Evolutionary conservation across 2,888 invertebrate species (phyloP).

Genomic region (Anthophora plumipes): DNA sequence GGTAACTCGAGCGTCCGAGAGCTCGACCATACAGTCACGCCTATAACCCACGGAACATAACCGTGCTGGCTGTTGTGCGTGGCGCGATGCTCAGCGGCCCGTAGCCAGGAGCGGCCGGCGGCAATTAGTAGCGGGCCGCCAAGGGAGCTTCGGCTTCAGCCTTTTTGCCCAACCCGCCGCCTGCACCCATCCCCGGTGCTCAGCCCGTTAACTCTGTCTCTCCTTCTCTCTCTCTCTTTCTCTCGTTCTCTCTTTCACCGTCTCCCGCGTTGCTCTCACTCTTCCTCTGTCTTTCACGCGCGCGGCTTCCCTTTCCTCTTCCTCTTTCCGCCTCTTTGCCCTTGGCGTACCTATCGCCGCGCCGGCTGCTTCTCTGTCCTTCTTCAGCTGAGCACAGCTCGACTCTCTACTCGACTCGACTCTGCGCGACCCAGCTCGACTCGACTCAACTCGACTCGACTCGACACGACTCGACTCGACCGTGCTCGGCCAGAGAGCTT

Average conservation of each 20-base stretch:
- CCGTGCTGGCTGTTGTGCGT: constrained; percentile 77
- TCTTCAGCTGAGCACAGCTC: constrained; percentile 34
- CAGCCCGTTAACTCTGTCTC: constrained; percentile 29
- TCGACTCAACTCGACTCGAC: constrained; percentile 25
- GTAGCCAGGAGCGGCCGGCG: constrained; percentile 83
- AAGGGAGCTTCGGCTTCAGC: constrained; percentile 80
- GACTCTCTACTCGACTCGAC: constrained; percentile 21
- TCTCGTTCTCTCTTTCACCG: constrained; percentile 35
- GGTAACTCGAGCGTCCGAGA: constrained; percentile 61
- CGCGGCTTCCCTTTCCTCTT: constrained; percentile 66
- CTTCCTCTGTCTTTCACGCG: constrained; percentile 54
- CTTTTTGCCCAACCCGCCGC: constrained; percentile 74
- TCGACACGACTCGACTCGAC: constrained; percentile 28
- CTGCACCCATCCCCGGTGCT: constrained; percentile 64
- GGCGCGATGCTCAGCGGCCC: constrained; percentile 82
- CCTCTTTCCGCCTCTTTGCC: constrained; percentile 72
- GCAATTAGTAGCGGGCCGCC: constrained; percentile 84
- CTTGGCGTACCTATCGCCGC: constrained; percentile 69
- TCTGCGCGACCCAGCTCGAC: constrained; percentile 20
- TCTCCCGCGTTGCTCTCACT: constrained; percentile 33
- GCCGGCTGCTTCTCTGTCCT: constrained; percentile 51
- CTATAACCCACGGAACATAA: constrained; percentile 76
- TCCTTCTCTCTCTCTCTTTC: constrained; percentile 49
- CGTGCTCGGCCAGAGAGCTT: constrained; percentile 4
- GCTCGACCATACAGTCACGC: constrained; percentile 65